Conservation (phyloP, 1,140 invertebrate species). For the Bradysia coprophila region DNA sequence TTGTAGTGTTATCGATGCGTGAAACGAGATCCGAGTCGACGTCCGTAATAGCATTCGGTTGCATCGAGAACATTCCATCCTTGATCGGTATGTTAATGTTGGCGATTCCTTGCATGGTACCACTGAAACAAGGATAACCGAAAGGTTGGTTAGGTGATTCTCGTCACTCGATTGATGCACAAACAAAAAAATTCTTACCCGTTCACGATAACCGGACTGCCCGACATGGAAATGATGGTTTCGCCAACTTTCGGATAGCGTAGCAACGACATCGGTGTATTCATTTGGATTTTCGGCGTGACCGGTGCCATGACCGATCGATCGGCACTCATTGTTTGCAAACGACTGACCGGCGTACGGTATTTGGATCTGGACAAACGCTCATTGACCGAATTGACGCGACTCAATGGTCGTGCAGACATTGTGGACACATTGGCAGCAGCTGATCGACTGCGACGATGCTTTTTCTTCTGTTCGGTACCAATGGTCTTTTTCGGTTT, state of each 20-base stretch:
- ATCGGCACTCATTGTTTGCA: slow-evolving; percentile 19
- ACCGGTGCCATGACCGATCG: slow-evolving; percentile 9
- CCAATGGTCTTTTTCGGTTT: background rate
- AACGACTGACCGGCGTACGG: slow-evolving; percentile 16
- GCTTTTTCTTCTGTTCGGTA: slow-evolving; percentile 1
- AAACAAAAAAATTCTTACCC: slow-evolving; percentile 10
- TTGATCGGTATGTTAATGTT: slow-evolving; percentile 36
- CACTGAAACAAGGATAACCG: slow-evolving; percentile 1
- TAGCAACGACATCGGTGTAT: slow-evolving; percentile 31
- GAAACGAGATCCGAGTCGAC: slow-evolving; percentile 14
- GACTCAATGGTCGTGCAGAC: background rate
- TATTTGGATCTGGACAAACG: slow-evolving; percentile 16
- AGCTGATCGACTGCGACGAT: slow-evolving; percentile 16
- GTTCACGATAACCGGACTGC: slow-evolving; percentile 34
- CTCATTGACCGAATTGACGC: background rate
- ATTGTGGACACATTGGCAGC: slow-evolving; percentile 6
- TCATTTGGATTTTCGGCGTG: slow-evolving; percentile 21
- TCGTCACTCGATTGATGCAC: background rate
- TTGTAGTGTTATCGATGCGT: slow-evolving; percentile 13
- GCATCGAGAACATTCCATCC: slow-evolving; percentile 26
- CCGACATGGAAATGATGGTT: slow-evolving; percentile 36
- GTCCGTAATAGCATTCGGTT: slow-evolving; percentile 13
- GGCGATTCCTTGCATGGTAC: slow-evolving; percentile 25
- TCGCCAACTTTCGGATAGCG: slow-evolving; percentile 36
- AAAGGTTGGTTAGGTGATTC: background rate